Evolutionary conservation across 2,797 vertebrate species (phyloP).

Genomic region (Cuculus canorus): DNA sequence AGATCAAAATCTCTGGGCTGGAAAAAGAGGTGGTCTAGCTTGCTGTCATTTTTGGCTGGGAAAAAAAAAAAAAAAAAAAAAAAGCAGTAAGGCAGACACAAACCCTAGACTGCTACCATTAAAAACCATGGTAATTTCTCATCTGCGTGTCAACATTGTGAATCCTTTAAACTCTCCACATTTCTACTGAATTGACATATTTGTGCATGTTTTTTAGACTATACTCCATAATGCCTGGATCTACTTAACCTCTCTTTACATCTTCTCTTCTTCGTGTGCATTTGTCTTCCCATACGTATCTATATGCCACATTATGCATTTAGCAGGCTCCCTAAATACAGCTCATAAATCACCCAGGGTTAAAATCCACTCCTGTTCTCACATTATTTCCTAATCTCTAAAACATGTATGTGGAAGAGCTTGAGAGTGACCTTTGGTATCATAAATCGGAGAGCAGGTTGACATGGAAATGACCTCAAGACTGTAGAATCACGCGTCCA

Average conservation of each 20-base stretch:
- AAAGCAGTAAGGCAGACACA: neutral
- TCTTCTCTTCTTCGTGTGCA: neutral
- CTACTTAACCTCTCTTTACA: neutral
- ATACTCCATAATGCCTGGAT: neutral
- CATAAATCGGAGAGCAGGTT: slow-evolving; percentile 20
- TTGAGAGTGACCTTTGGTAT: slow-evolving; percentile 47
- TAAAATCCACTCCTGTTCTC: slow-evolving; percentile 27
- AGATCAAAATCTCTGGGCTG: neutral
- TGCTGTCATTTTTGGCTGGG: neutral
- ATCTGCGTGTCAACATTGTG: neutral
- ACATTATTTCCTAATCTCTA: slow-evolving; percentile 56
- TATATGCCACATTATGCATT: neutral
- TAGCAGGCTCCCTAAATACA: neutral
- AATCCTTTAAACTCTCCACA: neutral
- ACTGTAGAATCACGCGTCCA: neutral
- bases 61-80: neutral
- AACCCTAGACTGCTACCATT: neutral
- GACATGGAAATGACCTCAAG: slow-evolving; percentile 30
- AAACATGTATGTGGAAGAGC: slow-evolving; percentile 38
- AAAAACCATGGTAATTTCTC: neutral
- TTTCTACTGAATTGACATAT: neutral
- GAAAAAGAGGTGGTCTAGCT: neutral
- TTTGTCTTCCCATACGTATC: neutral
- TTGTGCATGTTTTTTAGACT: neutral
- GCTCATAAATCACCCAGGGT: neutral